Evolutionary conservation across 2,113 vertebrate genomes (phyloP).

Genomic region (Polypterus bichir): DNA sequence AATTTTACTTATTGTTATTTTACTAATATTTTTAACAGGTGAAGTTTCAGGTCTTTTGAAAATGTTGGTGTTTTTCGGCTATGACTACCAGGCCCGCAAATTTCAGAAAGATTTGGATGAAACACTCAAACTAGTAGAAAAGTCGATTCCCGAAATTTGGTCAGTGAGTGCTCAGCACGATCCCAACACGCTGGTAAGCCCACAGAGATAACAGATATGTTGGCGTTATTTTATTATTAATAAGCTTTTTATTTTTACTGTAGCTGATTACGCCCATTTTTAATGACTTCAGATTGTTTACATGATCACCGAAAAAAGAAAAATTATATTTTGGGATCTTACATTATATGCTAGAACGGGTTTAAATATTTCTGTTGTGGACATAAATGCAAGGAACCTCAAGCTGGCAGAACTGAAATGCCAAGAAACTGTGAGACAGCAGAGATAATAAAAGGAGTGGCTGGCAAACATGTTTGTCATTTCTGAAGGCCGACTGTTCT

Average conservation of each 20-base stretch:
- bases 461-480: too few species aligned
- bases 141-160: slow-evolving; percentile 74
- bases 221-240: not conserved
- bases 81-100: slow-evolving; percentile 58
- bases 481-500: too few species aligned
- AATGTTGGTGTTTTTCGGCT: slow-evolving; percentile 75
- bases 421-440: too few species aligned
- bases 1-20: too few species aligned
- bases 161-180: slow-evolving; percentile 36
- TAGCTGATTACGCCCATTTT: not conserved
- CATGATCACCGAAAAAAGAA: too few species aligned
- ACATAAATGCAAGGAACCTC: too few species aligned
- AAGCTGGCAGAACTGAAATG: too few species aligned
- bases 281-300: not conserved
- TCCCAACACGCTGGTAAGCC: slow-evolving; percentile 48
- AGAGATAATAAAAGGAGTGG: too few species aligned
- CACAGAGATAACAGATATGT: not conserved
- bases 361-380: too few species aligned
- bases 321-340: too few species aligned
- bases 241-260: not conserved
- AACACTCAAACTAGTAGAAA: slow-evolving; percentile 60
- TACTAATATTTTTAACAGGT: slow-evolving; percentile 60
- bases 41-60: slow-evolving; percentile 71
- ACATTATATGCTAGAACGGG: too few species aligned
- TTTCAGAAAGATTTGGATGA: slow-evolving; percentile 65